A percentile compares a stretch with the other conserved stretches of the same genome.
phyloP scores from a whole-genome alignment of 2,113 vertebrate genomes.

The Spea bombifrons region DNA sequence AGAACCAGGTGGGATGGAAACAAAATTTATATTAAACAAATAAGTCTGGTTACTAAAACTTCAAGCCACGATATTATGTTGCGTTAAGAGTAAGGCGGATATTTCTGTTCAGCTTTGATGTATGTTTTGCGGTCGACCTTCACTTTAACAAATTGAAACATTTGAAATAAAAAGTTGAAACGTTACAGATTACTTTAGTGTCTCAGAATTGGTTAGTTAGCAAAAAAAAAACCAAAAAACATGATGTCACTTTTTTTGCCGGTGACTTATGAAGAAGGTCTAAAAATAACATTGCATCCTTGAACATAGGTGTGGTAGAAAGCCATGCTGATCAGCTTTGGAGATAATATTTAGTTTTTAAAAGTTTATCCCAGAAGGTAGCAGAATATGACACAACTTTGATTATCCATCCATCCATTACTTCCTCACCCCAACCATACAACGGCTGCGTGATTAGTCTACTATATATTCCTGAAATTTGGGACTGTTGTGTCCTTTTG shows the following conservation, averaged over 20 bases:
- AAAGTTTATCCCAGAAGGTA: too few species aligned
- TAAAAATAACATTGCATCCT: too few species aligned
- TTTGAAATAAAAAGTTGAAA: slow-evolving; percentile 19
- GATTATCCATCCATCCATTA: too few species aligned
- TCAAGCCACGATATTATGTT: slow-evolving; percentile 57
- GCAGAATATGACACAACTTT: too few species aligned
- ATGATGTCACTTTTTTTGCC: not conserved
- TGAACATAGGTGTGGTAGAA: too few species aligned
- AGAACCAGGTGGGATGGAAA: slow-evolving; percentile 80
- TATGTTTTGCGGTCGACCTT: slow-evolving; percentile 58
- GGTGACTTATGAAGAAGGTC: too few species aligned
- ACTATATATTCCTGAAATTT: too few species aligned
- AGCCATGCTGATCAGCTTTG: too few species aligned
- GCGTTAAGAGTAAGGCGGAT: slow-evolving; percentile 52
- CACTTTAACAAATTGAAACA: slow-evolving; percentile 52
- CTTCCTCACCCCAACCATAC: too few species aligned
- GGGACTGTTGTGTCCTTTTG: too few species aligned
- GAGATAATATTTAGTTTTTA: too few species aligned
- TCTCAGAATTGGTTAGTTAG: not conserved
- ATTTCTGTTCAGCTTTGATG: slow-evolving; percentile 55
- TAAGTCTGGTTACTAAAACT: slow-evolving; percentile 75
- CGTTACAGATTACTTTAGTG: slow-evolving; percentile 4
- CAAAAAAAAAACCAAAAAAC: not conserved
- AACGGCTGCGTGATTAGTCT: too few species aligned
- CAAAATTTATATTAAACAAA: slow-evolving; percentile 84